Evolutionary conservation across 2,113 vertebrate species (phyloP).

Genomic region (Strix uralensis): DNA sequence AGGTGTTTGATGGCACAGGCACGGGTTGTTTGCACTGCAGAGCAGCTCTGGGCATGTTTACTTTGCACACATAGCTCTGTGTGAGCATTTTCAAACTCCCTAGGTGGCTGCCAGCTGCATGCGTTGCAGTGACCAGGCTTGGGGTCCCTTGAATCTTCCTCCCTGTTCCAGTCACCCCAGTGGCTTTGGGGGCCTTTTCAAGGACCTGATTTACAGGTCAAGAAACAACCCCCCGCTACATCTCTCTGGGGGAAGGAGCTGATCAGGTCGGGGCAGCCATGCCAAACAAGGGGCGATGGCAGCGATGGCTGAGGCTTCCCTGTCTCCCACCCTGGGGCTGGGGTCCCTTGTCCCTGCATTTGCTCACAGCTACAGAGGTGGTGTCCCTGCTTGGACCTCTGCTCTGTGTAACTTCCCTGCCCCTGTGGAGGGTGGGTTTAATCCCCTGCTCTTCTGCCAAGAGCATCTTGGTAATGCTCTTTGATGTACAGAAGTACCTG

Average conservation of each 20-base stretch:
- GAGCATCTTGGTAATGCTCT: not conserved
- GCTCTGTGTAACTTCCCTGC: not conserved
- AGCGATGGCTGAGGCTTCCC: not conserved
- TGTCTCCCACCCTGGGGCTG: fast-evolving
- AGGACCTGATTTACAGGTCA: not conserved
- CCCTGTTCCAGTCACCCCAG: not conserved
- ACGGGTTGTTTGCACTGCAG: fast-evolving
- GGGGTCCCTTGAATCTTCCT: fast-evolving
- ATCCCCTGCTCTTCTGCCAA: not conserved
- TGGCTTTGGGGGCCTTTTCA: fast-evolving
- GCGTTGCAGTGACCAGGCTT: not conserved
- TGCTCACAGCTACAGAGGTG: not conserved
- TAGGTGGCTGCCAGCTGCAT: no score
- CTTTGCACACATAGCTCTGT: not conserved
- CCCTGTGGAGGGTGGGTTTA: not conserved
- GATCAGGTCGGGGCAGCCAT: not conserved
- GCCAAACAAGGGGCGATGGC: not conserved
- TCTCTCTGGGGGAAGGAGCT: not conserved
- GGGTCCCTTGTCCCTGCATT: not conserved
- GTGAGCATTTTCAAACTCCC: not conserved
- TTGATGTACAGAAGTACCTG: not conserved
- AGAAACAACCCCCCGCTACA: fast-evolving
- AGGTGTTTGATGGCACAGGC: not conserved
- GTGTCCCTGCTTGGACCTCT: not conserved
- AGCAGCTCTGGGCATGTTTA: fast-evolving